Base-by-base conservation (phyloP, 1,140 invertebrate genomes). In the Drosophila grimshawi region DNA sequence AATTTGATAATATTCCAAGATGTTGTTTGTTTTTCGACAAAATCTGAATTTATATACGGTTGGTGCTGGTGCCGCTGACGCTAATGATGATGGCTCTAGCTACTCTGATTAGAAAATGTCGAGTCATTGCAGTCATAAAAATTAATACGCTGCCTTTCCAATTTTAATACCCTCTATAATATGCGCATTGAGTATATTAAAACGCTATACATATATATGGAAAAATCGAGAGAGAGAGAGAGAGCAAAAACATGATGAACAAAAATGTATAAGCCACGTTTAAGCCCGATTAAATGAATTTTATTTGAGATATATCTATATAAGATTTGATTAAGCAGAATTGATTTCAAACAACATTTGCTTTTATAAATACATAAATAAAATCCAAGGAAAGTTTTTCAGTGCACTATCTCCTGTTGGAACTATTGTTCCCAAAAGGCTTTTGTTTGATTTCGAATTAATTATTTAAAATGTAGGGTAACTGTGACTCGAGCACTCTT, bases 1-100 rank as follows among this genome's bases (percentile, higher is more conserved):
- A 86, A 73, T 56, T 77, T 86, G 85, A 88, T 88, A 80, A 88
- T 86, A 80, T 70, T 79, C 69, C 52, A 52, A 59, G n/a, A 76
- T 78, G 43, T 65, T 67, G 52, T 51, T 73, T 61, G 66, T 63
- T 60, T 75, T 72, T 64, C 39, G 60, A 32, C 51, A 86, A 71
- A 76, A 72, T 68, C 43, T 66, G 51, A 86, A 76, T 78, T 30
- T 66, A 48, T 29, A n/a, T 65, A 4, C n/a, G 43, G 33, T 65
- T 55, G 62, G 29, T 52, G 10, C 10, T 60, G 51, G 57, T 66
- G 59, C 39, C 43, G 10, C n/a, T 52, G 35, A 62, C 60, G 67
- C 53, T 60, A 53, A 61, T 66, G 59, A 66, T 60, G 76, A 86
- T 81, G 62, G 57, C 52, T 70, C 62, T 70, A 29, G 7, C 52